Evolutionary conservation across 2,797 vertebrate species (phyloP).

Genomic region (Sebastes miniatus): DNA sequence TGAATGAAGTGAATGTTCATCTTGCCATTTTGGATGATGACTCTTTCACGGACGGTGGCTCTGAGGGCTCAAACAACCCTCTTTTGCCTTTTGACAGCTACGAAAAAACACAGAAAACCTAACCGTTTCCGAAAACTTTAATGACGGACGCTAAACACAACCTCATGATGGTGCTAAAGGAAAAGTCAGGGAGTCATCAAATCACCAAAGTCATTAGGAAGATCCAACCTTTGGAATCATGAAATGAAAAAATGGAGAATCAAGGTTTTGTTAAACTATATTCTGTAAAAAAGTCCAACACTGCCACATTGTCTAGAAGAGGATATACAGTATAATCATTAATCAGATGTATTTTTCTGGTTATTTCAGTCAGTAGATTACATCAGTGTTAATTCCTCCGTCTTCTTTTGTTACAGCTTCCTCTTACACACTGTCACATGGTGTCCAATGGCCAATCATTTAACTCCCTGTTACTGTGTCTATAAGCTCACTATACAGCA

Average conservation of each 20-base stretch:
- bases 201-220: not conserved
- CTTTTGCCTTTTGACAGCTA: too few species aligned
- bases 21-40: too few species aligned
- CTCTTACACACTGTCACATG: not conserved
- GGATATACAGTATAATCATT: not conserved
- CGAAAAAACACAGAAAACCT: too few species aligned
- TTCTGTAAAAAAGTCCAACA: not conserved
- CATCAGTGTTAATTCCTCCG: not conserved
- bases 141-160: not conserved
- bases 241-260: not conserved
- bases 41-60: too few species aligned
- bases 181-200: not conserved
- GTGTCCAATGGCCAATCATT: constrained; percentile 7
- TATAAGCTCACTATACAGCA: constrained; percentile 24
- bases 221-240: not conserved
- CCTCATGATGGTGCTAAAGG: not conserved
- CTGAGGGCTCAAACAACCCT: too few species aligned
- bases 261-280: not conserved
- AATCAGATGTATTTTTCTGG: too few species aligned
- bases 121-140: too few species aligned
- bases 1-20: too few species aligned
- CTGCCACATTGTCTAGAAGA: not conserved
- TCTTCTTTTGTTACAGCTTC: constrained; percentile 5
- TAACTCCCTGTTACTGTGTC: constrained; percentile 3
- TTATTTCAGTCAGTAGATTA: not conserved